Percentiles rank a stretch among this genome's conserved stretches.
Conservation (phyloP, 2,888 invertebrate species). For the Hipparchia sbordonii region DNA sequence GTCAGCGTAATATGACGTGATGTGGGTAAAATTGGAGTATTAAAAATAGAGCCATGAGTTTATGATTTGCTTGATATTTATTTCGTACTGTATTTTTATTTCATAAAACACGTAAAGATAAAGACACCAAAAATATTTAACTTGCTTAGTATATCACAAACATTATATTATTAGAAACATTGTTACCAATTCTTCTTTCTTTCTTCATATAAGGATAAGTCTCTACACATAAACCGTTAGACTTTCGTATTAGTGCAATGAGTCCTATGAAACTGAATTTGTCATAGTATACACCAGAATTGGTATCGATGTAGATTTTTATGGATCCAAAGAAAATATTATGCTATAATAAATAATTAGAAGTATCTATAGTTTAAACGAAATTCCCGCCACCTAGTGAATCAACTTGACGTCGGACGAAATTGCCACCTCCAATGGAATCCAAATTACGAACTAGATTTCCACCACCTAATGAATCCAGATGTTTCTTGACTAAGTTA, state of each 20-base stretch:
- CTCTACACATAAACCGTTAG: not conserved
- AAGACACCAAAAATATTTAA: conserved; percentile 40
- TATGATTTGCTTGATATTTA: conserved; percentile 42
- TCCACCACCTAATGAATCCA: conserved; percentile 72
- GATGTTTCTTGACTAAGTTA: conserved; percentile 67
- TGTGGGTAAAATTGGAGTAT: conserved; percentile 19
- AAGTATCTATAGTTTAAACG: conserved; percentile 50
- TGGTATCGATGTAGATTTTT: conserved; percentile 5
- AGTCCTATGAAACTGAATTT: not conserved
- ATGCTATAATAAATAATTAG: conserved; percentile 37
- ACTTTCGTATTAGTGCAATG: not conserved
- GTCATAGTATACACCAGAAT: not conserved
- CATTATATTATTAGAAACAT: conserved; percentile 50
- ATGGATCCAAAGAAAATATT: conserved; percentile 23
- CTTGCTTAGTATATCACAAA: conserved; percentile 55
- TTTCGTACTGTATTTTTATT: conserved; percentile 34
- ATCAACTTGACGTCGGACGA: conserved; percentile 69
- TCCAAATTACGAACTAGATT: conserved; percentile 75
- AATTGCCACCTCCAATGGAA: conserved; percentile 78
- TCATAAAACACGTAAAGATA: conserved; percentile 35
- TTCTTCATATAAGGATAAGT: too few species aligned
- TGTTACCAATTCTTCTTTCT: conserved; percentile 13
- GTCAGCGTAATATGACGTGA: conserved; percentile 16
- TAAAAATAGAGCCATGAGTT: conserved; percentile 23
- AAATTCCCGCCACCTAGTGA: conserved; percentile 70